phyloP scores from a whole-genome alignment of 2,113 vertebrate genomes.

The Otis tarda region DNA sequence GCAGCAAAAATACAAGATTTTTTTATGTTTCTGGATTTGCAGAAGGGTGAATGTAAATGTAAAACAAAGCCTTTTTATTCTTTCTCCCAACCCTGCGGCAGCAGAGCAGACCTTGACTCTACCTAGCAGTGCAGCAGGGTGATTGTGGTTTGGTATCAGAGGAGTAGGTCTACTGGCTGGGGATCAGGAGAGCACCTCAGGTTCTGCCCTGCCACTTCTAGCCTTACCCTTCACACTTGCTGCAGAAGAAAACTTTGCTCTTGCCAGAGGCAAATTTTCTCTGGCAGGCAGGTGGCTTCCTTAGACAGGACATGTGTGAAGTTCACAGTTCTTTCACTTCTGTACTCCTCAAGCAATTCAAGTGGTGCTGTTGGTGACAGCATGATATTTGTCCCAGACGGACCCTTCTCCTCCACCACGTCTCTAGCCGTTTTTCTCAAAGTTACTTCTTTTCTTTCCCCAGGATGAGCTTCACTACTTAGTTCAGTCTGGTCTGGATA shows the following conservation, averaged over 20 bases:
- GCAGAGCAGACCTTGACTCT: background rate
- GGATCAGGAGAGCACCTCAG: background rate
- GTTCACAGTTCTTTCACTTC: background rate
- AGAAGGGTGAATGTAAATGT: background rate
- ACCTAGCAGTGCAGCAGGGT: background rate
- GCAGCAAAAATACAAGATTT: background rate
- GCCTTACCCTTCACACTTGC: background rate
- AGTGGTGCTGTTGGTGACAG: background rate
- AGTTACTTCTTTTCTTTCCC: background rate
- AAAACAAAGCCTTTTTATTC: background rate
- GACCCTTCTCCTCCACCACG: background rate
- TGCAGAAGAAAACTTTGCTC: background rate
- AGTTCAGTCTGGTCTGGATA: slow-evolving; percentile 6
- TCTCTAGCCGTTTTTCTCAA: background rate
- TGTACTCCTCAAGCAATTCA: fast-evolving
- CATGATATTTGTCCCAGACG: background rate
- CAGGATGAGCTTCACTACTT: background rate
- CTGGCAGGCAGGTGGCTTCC: background rate
- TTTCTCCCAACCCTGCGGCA: background rate
- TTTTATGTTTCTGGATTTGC: background rate
- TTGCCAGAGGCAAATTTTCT: background rate
- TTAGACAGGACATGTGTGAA: background rate
- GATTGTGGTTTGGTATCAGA: background rate
- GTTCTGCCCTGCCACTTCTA: background rate
- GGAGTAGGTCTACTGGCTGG: background rate